Conservation (phyloP, 2,888 invertebrate genomes). For the Erannis defoliaria region DNA sequence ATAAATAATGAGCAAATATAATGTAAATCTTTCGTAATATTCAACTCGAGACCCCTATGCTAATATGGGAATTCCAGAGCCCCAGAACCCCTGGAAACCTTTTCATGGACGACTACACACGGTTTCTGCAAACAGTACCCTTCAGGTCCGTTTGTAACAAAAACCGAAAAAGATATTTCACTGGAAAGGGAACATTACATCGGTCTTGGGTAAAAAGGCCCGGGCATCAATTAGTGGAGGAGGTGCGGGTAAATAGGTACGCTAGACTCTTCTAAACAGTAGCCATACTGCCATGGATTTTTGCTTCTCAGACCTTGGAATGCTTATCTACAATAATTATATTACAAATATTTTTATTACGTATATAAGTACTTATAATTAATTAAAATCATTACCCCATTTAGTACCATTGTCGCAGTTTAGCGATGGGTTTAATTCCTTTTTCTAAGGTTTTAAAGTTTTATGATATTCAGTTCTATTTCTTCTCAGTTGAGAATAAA, state of each 20-base stretch:
- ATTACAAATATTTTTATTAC: no score
- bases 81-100: conserved; percentile 35
- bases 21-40: conserved; percentile 28
- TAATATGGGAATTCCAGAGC: conserved; percentile 31
- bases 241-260: conserved; percentile 62
- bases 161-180: conserved; percentile 76
- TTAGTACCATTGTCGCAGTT: no score
- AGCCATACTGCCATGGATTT: neutral
- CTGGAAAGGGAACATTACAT: conserved; percentile 72
- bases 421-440: no score
- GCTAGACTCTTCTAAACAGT: conserved; percentile 12
- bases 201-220: conserved; percentile 70
- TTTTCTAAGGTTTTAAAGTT: no score
- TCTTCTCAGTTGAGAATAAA: no score
- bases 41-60: conserved; percentile 24
- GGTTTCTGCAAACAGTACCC: conserved; percentile 41
- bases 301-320: neutral
- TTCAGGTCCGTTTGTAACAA: conserved; percentile 48
- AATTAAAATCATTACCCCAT: no score
- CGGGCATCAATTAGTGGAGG: conserved; percentile 77
- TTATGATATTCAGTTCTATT: no score
- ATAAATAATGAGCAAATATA: conserved; percentile 23
- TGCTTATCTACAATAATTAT: no score
- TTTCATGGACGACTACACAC: conserved; percentile 42
- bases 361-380: no score